Evolutionary conservation across 92 coral and sea anemone genomes (phyloP).

Genomic region (Epizoanthus ramosus): DNA sequence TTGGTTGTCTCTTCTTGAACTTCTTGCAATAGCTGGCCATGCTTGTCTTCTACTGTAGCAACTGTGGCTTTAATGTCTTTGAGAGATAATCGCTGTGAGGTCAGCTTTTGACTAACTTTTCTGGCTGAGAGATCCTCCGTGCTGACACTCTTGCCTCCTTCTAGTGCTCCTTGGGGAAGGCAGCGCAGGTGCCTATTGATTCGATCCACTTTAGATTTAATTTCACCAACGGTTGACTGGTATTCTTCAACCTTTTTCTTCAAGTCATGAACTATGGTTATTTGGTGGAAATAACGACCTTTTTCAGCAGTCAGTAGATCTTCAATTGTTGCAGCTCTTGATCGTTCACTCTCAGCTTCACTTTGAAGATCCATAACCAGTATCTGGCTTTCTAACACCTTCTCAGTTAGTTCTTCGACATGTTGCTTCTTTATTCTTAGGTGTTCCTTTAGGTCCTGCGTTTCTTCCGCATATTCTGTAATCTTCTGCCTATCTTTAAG

Average conservation of each 20-base stretch:
- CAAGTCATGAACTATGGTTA: conserved; percentile 67
- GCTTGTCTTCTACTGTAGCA: conserved; percentile 71
- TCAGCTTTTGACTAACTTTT: conserved; percentile 59
- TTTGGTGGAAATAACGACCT: conserved; percentile 62
- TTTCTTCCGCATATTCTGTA: conserved; percentile 57
- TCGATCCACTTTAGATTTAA: conserved; percentile 76
- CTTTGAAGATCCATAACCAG: conserved; percentile 77
- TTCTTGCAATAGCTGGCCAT: conserved; percentile 63
- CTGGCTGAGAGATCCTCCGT: conserved; percentile 54
- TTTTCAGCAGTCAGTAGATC: conserved; percentile 74
- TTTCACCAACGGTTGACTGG: conserved; percentile 80
- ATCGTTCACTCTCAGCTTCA: conserved; percentile 77
- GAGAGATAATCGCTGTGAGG: conserved; percentile 64
- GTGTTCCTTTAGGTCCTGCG: conserved; percentile 53
- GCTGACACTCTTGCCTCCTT: conserved; percentile 36
- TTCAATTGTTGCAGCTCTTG: conserved; percentile 79
- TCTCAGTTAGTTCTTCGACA: conserved; percentile 78
- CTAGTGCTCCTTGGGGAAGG: conserved; percentile 60
- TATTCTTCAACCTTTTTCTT: conserved; percentile 79
- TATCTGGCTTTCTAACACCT: conserved; percentile 74
- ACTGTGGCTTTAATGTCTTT: conserved; percentile 77
- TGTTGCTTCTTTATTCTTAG: conserved; percentile 59
- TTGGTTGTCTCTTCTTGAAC: conserved; percentile 64
- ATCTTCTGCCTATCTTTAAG: conserved; percentile 61
- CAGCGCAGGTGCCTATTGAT: conserved; percentile 75